Conservation (phyloP, 2,113 vertebrate species). For the Cyrtonyx montezumae region DNA sequence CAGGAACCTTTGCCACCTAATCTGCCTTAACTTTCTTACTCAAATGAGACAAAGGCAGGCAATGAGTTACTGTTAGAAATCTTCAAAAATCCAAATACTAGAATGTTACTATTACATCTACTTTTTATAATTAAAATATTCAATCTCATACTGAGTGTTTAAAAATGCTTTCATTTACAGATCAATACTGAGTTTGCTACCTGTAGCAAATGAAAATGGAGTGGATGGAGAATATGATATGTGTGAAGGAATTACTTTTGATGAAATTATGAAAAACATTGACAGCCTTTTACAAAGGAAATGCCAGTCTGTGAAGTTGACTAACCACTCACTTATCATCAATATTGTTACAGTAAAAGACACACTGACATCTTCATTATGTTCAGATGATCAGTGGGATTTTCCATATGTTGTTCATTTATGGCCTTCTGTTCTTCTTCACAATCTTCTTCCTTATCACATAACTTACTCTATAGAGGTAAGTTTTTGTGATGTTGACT, state of each 20-base stretch:
- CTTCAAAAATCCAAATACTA: not conserved
- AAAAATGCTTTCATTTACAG: conserved; percentile 72
- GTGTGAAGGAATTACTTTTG: conserved; percentile 91
- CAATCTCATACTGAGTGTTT: not conserved
- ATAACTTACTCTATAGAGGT: conserved; percentile 86
- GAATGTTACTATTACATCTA: not conserved
- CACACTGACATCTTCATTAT: conserved; percentile 79
- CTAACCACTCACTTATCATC: conserved; percentile 80
- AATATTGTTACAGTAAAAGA: conserved; percentile 91
- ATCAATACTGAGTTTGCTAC: conserved; percentile 87
- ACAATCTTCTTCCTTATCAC: conserved; percentile 93
- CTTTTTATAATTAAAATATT: not conserved
- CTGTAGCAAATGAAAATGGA: conserved; percentile 63
- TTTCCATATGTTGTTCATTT: conserved; percentile 93
- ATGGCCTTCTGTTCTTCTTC: conserved; percentile 91
- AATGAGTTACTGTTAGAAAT: not conserved
- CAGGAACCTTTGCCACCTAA: not conserved
- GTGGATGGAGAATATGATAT: conserved; percentile 68
- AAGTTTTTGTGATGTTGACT: not conserved
- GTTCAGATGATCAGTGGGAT: conserved; percentile 87
- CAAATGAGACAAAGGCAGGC: not conserved
- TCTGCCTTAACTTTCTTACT: not conserved
- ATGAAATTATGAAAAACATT: conserved; percentile 82
- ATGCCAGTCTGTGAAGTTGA: conserved; percentile 76
- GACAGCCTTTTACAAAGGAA: conserved; percentile 80